Conservation (phyloP, 2,113 vertebrate genomes). For the Paratilapia polleni region DNA sequence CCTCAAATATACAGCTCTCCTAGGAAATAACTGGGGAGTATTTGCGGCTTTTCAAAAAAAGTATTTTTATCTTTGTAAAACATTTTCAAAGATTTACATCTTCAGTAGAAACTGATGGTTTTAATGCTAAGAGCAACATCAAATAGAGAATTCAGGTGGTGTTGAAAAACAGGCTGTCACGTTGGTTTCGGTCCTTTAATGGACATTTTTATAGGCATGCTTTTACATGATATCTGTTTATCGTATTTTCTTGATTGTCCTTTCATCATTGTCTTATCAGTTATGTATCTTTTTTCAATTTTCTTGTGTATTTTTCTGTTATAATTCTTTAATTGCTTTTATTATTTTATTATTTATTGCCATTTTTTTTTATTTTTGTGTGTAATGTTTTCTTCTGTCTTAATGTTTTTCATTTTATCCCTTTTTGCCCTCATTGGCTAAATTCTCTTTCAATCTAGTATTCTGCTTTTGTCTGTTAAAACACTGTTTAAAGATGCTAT, state of each 20-base stretch:
- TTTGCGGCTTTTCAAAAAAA: background rate
- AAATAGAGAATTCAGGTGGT: background rate
- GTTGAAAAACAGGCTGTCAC: background rate
- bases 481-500: background rate
- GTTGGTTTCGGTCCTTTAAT: background rate
- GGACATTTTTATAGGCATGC: background rate
- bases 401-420: background rate
- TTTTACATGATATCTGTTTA: background rate
- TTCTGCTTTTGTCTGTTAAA: background rate
- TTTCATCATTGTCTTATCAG: background rate
- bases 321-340: background rate
- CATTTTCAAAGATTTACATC: background rate
- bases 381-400: background rate
- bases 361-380: background rate
- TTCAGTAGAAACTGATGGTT: background rate
- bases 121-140: background rate
- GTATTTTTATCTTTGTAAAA: background rate
- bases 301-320: background rate
- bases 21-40: background rate
- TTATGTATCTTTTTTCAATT: background rate
- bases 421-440: background rate
- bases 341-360: background rate
- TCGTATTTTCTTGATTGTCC: background rate
- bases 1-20: background rate
- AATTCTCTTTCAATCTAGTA: background rate